Evolutionary conservation across 2,797 vertebrate species (phyloP), one percentile per base, ranked within the genome.

Genomic region (Acropternis orthonyx): DNA sequence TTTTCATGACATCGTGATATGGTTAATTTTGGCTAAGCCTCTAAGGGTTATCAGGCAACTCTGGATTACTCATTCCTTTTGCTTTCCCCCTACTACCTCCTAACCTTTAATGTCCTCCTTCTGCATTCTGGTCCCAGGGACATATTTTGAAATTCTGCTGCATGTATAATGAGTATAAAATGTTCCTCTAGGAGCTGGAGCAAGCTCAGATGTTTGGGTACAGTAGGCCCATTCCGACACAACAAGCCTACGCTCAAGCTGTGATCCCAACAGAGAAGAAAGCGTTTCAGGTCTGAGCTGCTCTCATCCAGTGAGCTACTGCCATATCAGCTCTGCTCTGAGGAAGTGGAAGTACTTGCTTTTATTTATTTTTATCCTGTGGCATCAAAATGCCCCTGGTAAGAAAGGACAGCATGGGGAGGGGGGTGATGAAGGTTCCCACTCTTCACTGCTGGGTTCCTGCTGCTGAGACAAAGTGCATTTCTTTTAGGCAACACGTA

Each of bases 171-270:
- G 97, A 97, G 97, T 97, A 97, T 97, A 96, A 97, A 97, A 97
- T 97, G 97, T 97, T 97, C 97, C 94, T 92, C 93, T 96, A 94
- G 95, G 93, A 96, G 96, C 96, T 97, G 96, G 95, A 97, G 96
- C 96, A 96, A 95, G 91, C 96, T 97, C 96, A 97, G 96, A 97
- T 97, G 97, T 97, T 97, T 97, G 97, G 97, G 97, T 97, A 97
- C 95, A 97, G 96, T 97, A 97, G 97, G 95, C 97, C 97, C 95
- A 97, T 97, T 97, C 97, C 97, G 96, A 97, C 97, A 97, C 97
- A 97, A 97, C 97, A 97, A 97, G 97, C 97, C 97, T 96, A 97
- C 97, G 95, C 96, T 97, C 97, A 97, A 97, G 95, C 97, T 97
- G 97, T 97, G 97, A 97, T 96, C 96, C 95, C 95, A 97, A 97